A percentile compares a stretch with the other conserved stretches of the same genome.
phyloP scores from a whole-genome alignment of 1,140 invertebrate species.

The Magallana angulata region DNA sequence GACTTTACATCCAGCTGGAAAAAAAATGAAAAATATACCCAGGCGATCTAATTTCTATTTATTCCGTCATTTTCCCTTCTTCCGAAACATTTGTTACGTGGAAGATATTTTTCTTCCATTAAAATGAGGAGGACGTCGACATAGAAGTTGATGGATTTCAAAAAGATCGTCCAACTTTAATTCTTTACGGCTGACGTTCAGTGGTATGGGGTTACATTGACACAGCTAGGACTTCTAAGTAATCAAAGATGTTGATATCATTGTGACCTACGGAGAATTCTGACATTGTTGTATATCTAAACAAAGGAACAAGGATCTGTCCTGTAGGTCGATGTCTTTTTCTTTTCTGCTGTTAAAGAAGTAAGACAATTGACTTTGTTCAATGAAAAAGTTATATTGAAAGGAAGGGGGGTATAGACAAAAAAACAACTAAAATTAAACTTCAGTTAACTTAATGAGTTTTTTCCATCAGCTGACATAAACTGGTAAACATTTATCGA shows the following conservation, averaged over 20 bases:
- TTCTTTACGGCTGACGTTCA: neutral
- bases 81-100: neutral
- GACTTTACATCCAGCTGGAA: neutral
- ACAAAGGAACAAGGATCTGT: neutral
- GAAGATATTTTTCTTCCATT: constrained; percentile 11
- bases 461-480: too few species aligned
- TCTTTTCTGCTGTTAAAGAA: neutral
- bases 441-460: too few species aligned
- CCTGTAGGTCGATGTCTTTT: neutral
- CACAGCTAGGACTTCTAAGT: neutral
- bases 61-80: neutral
- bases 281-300: neutral
- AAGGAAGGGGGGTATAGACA: too few species aligned
- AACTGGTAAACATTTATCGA: too few species aligned
- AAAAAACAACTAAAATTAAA: too few species aligned
- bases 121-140: neutral
- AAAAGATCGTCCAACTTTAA: too few species aligned
- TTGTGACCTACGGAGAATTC: too few species aligned
- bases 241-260: neutral
- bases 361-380: too few species aligned
- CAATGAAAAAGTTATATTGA: too few species aligned
- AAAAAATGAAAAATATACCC: neutral
- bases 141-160: too few species aligned
- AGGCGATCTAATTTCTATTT: neutral
- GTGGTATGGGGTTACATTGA: constrained; percentile 10